A percentile compares a stretch with the other conserved stretches of the same genome.
phyloP scores from a whole-genome alignment of 2,797 vertebrate species.

The Leuciscus waleckii region DNA sequence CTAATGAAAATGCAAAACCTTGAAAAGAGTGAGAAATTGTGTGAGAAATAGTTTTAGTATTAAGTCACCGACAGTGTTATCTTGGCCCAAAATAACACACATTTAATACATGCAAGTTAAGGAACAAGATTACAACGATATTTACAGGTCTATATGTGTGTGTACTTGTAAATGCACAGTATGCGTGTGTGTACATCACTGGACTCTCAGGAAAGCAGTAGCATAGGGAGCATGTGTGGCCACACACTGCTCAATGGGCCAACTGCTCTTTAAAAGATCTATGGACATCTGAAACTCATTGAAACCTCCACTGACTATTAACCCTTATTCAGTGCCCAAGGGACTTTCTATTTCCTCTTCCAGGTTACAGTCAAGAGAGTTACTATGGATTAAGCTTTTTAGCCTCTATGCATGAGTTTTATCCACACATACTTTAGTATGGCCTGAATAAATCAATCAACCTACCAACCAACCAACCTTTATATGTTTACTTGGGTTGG shows the following conservation, averaged over 20 bases:
- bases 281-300: conserved; percentile 54
- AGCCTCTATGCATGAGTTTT: not conserved
- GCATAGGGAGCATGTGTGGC: conserved; percentile 34
- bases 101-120: conserved; percentile 37
- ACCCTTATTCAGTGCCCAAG: conserved; percentile 10
- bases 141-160: conserved; percentile 27
- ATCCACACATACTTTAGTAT: not conserved
- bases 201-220: conserved; percentile 37
- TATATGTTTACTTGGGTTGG: not conserved
- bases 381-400: not conserved
- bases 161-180: conserved; percentile 34
- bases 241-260: conserved; percentile 42
- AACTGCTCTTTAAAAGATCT: conserved; percentile 48
- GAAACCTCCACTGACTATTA: conserved; percentile 38
- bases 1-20: conserved; percentile 1
- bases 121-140: conserved; percentile 38
- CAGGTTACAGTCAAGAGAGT: conserved; percentile 25
- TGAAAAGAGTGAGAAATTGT: not conserved
- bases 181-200: conserved; percentile 21
- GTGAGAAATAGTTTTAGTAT: not conserved
- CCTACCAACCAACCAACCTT: not conserved
- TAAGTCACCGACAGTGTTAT: not conserved
- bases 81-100: not conserved
- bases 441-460: not conserved
- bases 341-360: conserved; percentile 51